phyloP scores from a whole-genome alignment of 2,888 invertebrate genomes.

The Oasisia sp. region DNA sequence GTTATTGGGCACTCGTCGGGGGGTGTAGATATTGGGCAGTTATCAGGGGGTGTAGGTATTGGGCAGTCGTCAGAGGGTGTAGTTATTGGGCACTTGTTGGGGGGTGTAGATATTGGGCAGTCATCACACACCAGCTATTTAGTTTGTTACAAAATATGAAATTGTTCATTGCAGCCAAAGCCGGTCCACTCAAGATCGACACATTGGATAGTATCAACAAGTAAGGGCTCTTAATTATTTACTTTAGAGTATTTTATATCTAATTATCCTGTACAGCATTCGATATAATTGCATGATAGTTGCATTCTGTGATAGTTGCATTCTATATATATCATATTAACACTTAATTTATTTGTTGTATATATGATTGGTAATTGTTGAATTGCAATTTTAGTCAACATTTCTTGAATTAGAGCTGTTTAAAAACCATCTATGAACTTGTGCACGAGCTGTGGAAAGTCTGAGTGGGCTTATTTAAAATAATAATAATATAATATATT shows the following conservation, averaged over 20 bases:
- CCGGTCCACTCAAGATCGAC: conserved; percentile 54
- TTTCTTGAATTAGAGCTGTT: background rate
- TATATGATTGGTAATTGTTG: background rate
- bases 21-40: background rate
- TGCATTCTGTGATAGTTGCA: too few relatives aligned
- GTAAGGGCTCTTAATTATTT: conserved; percentile 45
- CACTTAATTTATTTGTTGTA: background rate
- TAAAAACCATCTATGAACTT: too few relatives aligned
- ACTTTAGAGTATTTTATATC: too few relatives aligned
- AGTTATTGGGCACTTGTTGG: background rate
- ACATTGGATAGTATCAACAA: conserved; percentile 59
- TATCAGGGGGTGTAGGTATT: background rate
- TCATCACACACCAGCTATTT: background rate
- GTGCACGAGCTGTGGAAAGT: too few relatives aligned
- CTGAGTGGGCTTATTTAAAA: too few relatives aligned
- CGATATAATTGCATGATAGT: too few relatives aligned
- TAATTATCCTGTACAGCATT: too few relatives aligned
- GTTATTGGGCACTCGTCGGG: background rate
- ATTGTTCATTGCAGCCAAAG: conserved; percentile 51
- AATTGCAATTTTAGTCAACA: background rate
- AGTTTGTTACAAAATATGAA: background rate
- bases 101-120: background rate
- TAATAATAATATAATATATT: too few relatives aligned
- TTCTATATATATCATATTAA: too few relatives aligned
- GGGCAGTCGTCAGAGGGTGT: background rate